Evolutionary conservation across 23 tunicate genomes (phyloP), one percentile per base, ranked within the genome.

Genomic region (Halocynthia roretzi): DNA sequence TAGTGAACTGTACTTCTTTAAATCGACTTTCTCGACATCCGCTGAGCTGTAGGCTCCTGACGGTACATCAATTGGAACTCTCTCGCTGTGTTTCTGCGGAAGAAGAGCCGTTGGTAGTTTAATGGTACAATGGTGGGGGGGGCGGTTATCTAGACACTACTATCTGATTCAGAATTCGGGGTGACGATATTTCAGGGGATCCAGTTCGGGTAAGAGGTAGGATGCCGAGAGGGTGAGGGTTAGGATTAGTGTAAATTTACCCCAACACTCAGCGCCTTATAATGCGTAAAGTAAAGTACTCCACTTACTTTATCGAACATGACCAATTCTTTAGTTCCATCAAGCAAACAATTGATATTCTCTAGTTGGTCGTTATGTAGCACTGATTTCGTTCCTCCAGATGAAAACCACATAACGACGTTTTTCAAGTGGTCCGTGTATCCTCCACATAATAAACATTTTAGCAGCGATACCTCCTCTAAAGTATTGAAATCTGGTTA

Each of bases 321-420:
- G 22, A 74, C 72, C 51, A 84, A 63, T 23, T 84, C 65, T 54
- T 89, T 89, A 7, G 82, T 62, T 66, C 96, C 96, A 53, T 84
- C 88, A 53, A 64, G 77, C 8, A 89, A 15, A 55, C 96, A 89
- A 76, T 89, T 84, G 54, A 89, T 66, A 56, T 89, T 89, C 2
- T 89, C 96, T 44, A 80, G 62, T 5, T 40, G 61, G 55, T 89
- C 96, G 61, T 80, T 79, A 70, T 89, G 96, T 6, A 89, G 75
- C 7, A 84, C 88, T 5, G 96, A 89, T 71, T 89, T 84, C 8
- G 96, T 83, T 9, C 84, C 83, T 6, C 96, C 96, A 40, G 88
- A 80, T 8, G 88, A 83, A 68, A 83, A 89, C 88, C 88, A 83
- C 88, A 89, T 83, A 5, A 83, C 76, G 17, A 74, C 65, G 2